Conservation (phyloP, 1,140 invertebrate species). For the Drosophila albomicans region DNA sequence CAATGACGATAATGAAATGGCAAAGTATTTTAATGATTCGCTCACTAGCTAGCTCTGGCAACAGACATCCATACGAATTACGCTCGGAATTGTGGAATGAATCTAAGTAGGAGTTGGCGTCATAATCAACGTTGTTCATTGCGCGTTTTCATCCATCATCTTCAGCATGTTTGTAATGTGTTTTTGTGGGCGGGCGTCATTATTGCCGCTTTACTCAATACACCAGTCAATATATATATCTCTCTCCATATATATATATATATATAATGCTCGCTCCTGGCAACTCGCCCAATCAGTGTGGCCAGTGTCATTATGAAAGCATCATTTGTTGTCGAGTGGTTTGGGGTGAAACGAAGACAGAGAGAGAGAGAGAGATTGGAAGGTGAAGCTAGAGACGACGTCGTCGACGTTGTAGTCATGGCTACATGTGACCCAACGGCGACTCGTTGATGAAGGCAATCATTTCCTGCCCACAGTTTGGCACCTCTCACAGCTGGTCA, state of each 20-base stretch:
- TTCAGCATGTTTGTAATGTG: conserved; percentile 6
- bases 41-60: conserved; percentile 7
- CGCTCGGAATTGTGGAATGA: neutral
- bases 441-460: conserved; percentile 8
- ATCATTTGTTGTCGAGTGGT: conserved; percentile 42
- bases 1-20: conserved; percentile 43
- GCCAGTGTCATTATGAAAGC: conserved; percentile 44
- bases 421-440: conserved; percentile 22
- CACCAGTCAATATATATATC: conserved; percentile 29
- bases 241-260: neutral
- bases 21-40: conserved; percentile 44
- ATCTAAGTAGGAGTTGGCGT: conserved; percentile 7
- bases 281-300: conserved; percentile 14
- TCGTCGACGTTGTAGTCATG: conserved; percentile 4
- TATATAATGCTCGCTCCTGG: neutral
- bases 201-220: conserved; percentile 46
- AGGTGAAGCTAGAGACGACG: neutral
- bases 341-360: neutral
- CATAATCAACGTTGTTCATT: conserved; percentile 3
- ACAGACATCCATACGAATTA: conserved; percentile 6
- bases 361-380: neutral
- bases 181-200: conserved; percentile 40
- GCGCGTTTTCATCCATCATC: conserved; percentile 19
- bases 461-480: conserved; percentile 13
- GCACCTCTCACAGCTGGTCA: conserved; percentile 20